Conservation (phyloP, 2,888 invertebrate genomes). For the Thera obeliscata region DNA sequence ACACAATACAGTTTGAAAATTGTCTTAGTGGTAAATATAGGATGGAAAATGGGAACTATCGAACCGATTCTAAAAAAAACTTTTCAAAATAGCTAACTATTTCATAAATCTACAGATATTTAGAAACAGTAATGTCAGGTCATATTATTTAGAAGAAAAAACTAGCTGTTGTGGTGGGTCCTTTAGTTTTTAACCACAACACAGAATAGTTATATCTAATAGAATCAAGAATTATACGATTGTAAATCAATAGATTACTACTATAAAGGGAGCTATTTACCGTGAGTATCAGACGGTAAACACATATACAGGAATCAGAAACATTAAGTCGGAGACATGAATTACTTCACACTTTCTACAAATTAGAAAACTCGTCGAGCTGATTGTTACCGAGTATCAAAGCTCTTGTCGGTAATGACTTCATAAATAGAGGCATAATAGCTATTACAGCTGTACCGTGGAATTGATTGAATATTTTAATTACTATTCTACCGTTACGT, state of each 20-base stretch:
- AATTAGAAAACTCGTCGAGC: slow-evolving; percentile 26
- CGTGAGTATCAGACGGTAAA: neutral
- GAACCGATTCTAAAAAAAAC: too few relatives aligned
- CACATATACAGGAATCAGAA: slow-evolving; percentile 1
- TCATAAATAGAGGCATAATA: neutral
- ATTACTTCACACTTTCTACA: slow-evolving; percentile 30
- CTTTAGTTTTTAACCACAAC: too few relatives aligned
- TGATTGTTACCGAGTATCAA: slow-evolving; percentile 17
- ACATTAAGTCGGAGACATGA: slow-evolving; percentile 8
- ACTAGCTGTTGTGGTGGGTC: too few relatives aligned
- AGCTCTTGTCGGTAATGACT: slow-evolving; percentile 20
- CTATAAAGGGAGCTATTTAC: neutral
- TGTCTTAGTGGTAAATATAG: neutral
- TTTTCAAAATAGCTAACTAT: too few relatives aligned
- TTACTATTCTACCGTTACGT: slow-evolving; percentile 2
- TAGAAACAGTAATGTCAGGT: too few relatives aligned
- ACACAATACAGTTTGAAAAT: neutral
- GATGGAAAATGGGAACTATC: too few relatives aligned
- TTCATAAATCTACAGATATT: too few relatives aligned
- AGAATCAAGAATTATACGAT: neutral
- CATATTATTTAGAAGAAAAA: too few relatives aligned
- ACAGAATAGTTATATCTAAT: too few relatives aligned
- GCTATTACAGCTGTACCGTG: slow-evolving; percentile 14
- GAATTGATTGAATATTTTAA: slow-evolving; percentile 10
- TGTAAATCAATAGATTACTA: neutral